Base-by-base conservation (phyloP, 2,888 invertebrate species). In the Proisotoma minuta region DNA sequence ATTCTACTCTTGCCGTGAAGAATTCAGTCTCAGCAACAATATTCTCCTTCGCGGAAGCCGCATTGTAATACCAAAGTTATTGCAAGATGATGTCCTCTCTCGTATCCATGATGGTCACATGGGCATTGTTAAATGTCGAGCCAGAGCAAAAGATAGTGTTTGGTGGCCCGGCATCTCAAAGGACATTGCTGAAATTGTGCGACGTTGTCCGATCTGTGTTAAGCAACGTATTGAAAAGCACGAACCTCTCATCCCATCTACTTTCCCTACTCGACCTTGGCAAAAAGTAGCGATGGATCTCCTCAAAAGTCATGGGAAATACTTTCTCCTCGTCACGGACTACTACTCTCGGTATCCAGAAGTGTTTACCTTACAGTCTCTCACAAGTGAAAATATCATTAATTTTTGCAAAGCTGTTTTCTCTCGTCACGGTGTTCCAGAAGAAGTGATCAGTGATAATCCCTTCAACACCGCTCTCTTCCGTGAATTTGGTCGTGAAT, bases 21-120 rank as follows among this genome's bases (percentile, higher is more conserved):
- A 61, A 1, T 24, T 61, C 10, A 27, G 57, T 5, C 15, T 50
- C n/a, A 8, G 22, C 8, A 51, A 61, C 18, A 57, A 57, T 1
- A 15, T 57, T 1, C 50, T 61, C 1, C 49, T 61, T 56, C 26
- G 57, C 1, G 61, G 56, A 20, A 28, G 50, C 26, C 34, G 61
- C 1, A 26, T 61, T n/a, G 26, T 61, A 10, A 57, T 61, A 20
- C 61, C 61, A 1, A 22, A 3, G 26, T 15, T 34, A 1, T 43
- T 73, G 39, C 69, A 63, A 40, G 10, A 43, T 22, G 70, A 74
- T 48, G 54, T 73, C 5, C 47, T 74, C 22, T 20, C 59, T 20
- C 50, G 52, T 52, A 57, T 75, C 3, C 73, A 75, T 50, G 61
- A 60, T 28, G 74, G 75, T 1, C 75, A 75, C 57, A 62, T 71